Conservation (phyloP, 2,113 vertebrate species). For the Cariama cristata region DNA sequence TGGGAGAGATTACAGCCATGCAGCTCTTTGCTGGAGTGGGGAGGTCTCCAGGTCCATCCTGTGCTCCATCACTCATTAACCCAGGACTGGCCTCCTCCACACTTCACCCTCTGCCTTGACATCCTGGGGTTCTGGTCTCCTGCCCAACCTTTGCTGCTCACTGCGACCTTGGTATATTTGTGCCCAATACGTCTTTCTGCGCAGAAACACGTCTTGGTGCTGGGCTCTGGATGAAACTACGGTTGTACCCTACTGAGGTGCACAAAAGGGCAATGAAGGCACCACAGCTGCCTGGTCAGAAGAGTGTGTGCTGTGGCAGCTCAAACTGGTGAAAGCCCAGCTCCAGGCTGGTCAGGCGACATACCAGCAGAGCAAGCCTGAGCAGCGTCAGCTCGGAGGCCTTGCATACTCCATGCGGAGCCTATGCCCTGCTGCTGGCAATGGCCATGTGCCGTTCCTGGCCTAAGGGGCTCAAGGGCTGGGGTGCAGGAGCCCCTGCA, state of each 20-base stretch:
- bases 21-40: neutral
- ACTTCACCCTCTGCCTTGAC: neutral
- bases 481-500: neutral
- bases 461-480: neutral
- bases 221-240: neutral
- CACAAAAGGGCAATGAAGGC: neutral
- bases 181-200: neutral
- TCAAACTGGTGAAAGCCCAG: neutral
- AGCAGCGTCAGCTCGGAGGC: neutral
- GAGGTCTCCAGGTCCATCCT: neutral
- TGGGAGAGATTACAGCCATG: neutral
- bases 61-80: neutral
- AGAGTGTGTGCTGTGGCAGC: neutral
- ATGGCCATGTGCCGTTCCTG: neutral
- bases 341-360: neutral
- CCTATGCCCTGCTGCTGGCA: neutral
- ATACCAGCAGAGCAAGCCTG: neutral
- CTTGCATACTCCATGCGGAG: neutral
- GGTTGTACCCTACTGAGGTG: neutral
- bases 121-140: neutral
- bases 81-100: neutral
- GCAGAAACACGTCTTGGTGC: neutral
- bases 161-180: neutral
- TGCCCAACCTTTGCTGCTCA: neutral
- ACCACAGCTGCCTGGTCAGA: rapidly evolving